A percentile compares a stretch with the other conserved stretches of the same genome.
Conservation (phyloP, 2,113 vertebrate species). For the Chloropsis hardwickii region DNA sequence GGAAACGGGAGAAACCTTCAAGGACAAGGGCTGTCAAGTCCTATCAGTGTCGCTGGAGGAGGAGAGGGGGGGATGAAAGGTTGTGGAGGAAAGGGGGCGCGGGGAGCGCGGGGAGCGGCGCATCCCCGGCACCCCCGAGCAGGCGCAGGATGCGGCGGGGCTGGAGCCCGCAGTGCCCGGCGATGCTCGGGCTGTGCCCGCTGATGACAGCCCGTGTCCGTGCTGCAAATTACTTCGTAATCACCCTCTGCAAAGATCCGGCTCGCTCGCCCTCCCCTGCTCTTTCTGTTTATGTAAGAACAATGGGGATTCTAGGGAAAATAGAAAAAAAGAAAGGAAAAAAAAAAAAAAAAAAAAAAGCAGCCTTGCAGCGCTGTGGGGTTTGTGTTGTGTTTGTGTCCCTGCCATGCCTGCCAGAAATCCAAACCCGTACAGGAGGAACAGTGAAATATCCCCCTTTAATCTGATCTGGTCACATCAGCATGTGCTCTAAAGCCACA, state of each 20-base stretch:
- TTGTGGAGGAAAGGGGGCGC: not conserved
- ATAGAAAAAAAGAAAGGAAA: not conserved
- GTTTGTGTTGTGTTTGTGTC: not conserved
- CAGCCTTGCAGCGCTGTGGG: not conserved
- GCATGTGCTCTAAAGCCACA: not conserved
- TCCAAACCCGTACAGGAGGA: not conserved
- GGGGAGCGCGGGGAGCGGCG: not conserved
- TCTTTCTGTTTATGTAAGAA: not conserved
- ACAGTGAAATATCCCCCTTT: not conserved
- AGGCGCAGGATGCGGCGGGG: not conserved
- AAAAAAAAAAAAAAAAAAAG: not conserved
- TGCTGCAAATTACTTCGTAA: not conserved
- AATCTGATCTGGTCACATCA: not conserved
- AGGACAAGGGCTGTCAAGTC: conserved; percentile 69
- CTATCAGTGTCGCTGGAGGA: not conserved
- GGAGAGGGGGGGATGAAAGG: not conserved
- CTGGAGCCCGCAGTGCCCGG: not conserved
- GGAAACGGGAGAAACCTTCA: conserved; percentile 67
- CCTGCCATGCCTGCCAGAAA: not conserved
- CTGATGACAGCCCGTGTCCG: not conserved
- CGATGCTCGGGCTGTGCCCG: not conserved
- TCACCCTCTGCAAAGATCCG: not conserved
- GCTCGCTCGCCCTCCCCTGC: not conserved
- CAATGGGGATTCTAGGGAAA: not conserved
- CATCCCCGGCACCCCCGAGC: not conserved